Evolutionary conservation across 2,888 invertebrate genomes (phyloP).

Genomic region (Steinernema scapterisci): DNA sequence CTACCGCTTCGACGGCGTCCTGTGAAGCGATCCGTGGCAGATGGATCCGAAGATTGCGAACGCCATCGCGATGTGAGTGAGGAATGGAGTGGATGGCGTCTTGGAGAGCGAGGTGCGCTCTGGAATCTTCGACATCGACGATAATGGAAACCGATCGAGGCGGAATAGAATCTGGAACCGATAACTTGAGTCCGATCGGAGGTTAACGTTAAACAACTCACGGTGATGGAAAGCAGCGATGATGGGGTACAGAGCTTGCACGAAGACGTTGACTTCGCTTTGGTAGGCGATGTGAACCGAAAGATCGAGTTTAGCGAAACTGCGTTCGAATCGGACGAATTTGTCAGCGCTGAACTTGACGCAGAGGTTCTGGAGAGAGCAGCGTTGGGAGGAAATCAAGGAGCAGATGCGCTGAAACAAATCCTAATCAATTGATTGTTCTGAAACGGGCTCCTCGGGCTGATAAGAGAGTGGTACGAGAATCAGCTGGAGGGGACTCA

Average conservation of each 20-base stretch:
- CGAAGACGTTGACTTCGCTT: slow-evolving; percentile 11
- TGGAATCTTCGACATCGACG: slow-evolving; percentile 5
- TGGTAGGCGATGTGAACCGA: slow-evolving; percentile 4
- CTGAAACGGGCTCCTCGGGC: background rate
- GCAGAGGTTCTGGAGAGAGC: slow-evolving; percentile 5
- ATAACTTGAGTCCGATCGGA: background rate
- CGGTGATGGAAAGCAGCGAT: background rate
- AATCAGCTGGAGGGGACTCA: slow-evolving; percentile 20
- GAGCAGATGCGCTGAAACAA: background rate
- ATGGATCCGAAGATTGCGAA: background rate
- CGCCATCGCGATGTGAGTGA: background rate
- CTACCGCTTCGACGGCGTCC: background rate
- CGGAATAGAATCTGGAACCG: background rate
- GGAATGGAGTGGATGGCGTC: background rate
- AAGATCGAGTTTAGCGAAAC: background rate
- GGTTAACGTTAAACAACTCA: background rate
- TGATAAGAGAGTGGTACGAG: background rate
- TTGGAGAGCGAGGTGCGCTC: background rate
- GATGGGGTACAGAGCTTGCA: background rate
- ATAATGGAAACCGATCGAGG: background rate
- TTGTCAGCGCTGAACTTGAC: background rate
- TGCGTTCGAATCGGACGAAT: background rate
- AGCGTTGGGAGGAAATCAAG: background rate
- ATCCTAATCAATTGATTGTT: background rate
- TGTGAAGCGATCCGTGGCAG: background rate